phyloP scores from a whole-genome alignment of 2,113 vertebrate species.

The Columbina picui region DNA sequence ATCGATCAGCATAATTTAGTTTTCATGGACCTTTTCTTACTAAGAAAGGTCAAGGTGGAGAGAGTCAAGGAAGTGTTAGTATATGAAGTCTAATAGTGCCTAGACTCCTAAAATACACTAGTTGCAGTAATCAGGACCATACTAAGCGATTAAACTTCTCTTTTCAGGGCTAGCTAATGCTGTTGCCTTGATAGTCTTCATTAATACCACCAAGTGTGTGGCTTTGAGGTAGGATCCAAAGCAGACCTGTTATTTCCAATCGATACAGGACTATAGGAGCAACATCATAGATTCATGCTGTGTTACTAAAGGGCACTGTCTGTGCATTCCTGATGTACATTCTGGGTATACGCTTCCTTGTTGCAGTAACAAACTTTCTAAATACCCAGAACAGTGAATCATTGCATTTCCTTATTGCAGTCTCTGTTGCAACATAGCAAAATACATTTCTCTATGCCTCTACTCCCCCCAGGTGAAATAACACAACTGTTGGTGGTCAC shows the following conservation, averaged over 20 bases:
- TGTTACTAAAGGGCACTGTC: not conserved
- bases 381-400: not conserved
- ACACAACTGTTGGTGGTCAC: not conserved
- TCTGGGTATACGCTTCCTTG: not conserved
- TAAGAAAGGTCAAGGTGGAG: not conserved
- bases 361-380: not conserved
- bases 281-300: not conserved
- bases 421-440: accelerated
- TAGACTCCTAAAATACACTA: not conserved
- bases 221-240: not conserved
- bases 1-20: not conserved
- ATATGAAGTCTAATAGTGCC: not conserved
- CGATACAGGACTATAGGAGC: not conserved
- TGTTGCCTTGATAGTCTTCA: not conserved
- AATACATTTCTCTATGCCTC: not conserved
- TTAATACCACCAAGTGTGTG: not conserved
- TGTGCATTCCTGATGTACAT: accelerated
- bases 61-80: not conserved
- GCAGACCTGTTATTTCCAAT: not conserved
- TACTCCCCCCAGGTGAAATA: not conserved
- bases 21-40: not conserved
- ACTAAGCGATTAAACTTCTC: not conserved
- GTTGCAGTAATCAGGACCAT: not conserved
- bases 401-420: not conserved
- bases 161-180: not conserved